These are phyloP conservation scores for Lanistes nyassanus DNA, from an alignment of 1,140 invertebrate species.

Conservation along the genomic window DNA sequence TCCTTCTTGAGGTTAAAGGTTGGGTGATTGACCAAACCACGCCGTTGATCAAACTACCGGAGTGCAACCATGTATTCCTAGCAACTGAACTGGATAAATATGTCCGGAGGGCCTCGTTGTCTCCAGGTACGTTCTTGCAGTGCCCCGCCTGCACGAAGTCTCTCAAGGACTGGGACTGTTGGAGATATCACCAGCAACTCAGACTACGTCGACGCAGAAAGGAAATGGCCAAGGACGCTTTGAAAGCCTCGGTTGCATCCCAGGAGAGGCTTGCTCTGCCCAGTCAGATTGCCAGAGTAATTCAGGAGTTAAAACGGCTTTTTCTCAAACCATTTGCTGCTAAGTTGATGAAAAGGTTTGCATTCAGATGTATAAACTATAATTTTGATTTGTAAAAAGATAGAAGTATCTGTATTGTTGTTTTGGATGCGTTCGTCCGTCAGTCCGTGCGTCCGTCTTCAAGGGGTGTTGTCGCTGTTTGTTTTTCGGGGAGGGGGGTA, in stretches of 20 bases:
- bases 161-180: constrained; percentile 8
- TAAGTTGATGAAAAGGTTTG: no score
- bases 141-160: constrained; percentile 7
- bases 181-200: constrained; percentile 2
- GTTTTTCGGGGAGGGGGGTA: no score
- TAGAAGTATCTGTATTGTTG: no score
- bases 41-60: constrained; percentile 2
- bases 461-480: no score
- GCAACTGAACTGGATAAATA: neutral
- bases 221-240: neutral
- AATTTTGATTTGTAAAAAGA: no score
- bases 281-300: constrained; percentile 14
- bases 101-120: neutral
- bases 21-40: neutral
- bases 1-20: neutral
- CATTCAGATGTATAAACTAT: no score
- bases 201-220: neutral
- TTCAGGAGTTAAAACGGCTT: neutral
- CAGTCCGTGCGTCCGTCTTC: no score
- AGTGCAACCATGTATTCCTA: constrained; percentile 12
- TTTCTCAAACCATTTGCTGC: no score
- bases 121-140: neutral
- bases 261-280: neutral
- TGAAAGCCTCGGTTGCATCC: neutral
- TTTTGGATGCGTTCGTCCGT: no score